These are phyloP conservation scores for Ophthalmolycus amberensis DNA, from an alignment of 2,113 vertebrate species.

Conservation along the genomic window DNA sequence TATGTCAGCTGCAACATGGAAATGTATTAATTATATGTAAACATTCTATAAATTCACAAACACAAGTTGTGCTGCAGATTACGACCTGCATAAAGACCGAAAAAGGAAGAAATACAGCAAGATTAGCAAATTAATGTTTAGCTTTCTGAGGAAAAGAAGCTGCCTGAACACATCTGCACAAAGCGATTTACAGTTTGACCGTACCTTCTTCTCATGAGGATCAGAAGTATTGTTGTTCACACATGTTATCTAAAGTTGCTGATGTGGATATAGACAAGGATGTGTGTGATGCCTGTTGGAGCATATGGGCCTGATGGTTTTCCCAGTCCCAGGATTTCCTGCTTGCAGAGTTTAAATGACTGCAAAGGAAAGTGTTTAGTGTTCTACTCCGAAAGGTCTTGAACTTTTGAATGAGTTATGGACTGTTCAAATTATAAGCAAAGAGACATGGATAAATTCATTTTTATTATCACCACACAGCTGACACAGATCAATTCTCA, in stretches of 20 bases:
- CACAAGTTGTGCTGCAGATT: not conserved
- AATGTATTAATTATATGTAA: not conserved
- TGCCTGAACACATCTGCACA: not conserved
- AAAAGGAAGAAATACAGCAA: not conserved
- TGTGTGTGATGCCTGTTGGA: not conserved
- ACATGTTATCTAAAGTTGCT: not conserved
- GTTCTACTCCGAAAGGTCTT: constrained; percentile 6
- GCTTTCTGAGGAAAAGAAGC: not conserved
- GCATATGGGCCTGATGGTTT: constrained; percentile 41
- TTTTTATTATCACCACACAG: not conserved
- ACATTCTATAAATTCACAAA: not conserved
- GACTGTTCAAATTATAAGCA: not conserved
- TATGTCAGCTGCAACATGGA: not conserved
- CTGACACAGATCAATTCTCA: not conserved
- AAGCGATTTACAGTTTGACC: not conserved
- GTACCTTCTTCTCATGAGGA: not conserved
- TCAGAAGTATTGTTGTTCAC: not conserved
- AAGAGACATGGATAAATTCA: not conserved
- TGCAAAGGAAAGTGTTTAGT: constrained; percentile 1
- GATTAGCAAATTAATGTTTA: not conserved
- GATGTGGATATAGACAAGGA: not conserved
- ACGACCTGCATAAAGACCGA: not conserved
- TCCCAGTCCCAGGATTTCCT: constrained; percentile 57
- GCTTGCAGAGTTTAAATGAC: not conserved
- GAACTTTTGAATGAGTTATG: constrained; percentile 9